Percentiles rank a stretch among this genome's conserved stretches.
These are phyloP conservation scores for Pteropus rufus DNA, from an alignment of 2,797 vertebrate species.

Conservation along the genomic window DNA sequence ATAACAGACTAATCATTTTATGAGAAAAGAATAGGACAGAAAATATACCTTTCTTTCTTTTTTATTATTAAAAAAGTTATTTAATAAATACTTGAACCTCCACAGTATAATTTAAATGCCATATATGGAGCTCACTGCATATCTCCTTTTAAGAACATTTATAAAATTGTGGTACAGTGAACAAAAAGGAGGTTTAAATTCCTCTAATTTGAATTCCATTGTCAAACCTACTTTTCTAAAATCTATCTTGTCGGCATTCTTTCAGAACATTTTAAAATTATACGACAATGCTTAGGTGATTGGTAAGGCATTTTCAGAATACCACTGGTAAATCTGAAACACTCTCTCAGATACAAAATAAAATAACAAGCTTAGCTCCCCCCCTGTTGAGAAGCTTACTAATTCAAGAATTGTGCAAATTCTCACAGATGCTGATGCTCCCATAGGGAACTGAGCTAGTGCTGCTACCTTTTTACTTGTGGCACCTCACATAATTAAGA, in stretches of 20 bases:
- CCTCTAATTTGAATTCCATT: conserved; percentile 40
- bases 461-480: conserved; percentile 58
- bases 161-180: not conserved
- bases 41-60: not conserved
- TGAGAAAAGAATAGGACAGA: not conserved
- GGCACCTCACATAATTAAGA: conserved; percentile 65
- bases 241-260: not conserved
- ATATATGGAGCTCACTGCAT: not conserved
- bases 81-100: not conserved
- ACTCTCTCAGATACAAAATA: conserved; percentile 55
- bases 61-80: conserved; percentile 4
- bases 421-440: conserved; percentile 47
- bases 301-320: conserved; percentile 57
- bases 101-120: not conserved
- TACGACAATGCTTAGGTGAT: conserved; percentile 55
- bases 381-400: conserved; percentile 46
- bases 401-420: conserved; percentile 61
- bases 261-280: conserved; percentile 47
- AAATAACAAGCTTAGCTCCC: conserved; percentile 39
- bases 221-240: conserved; percentile 56
- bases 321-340: conserved; percentile 48
- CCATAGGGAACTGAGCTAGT: not conserved
- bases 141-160: not conserved
- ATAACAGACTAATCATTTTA: not conserved
- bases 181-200: not conserved